Evolutionary conservation across 2,888 invertebrate species (phyloP), one percentile per base, ranked within the genome.

Genomic region (Cepaea hortensis): DNA sequence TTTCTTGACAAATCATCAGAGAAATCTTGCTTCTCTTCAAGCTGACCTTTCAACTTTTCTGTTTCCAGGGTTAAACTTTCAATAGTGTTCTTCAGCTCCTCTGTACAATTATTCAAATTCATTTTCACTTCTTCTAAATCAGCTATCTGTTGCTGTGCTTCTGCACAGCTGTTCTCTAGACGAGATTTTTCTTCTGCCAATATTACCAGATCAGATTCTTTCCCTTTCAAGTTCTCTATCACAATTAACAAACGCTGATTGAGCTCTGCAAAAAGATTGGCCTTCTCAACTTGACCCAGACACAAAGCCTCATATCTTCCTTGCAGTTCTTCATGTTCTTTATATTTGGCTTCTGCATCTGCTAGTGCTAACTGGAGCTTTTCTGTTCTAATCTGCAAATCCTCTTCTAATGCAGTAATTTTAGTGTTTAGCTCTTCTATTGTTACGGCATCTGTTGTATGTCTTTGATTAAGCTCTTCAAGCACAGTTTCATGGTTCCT

Each of bases 91-190:
- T 81, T 55, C 61, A 81, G 80, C 23, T 72, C 18, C 35, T 81
- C 65, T 15, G 77, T 50, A 46, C 85, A 70, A 84, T 73, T n/a
- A 62, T 86, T 85, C 15, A 87, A 61, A 23, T 75, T 48, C 18
- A 72, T 23, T 18, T 68, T 70, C 13, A 61, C 20, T 70, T 89
- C 87, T 81, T 88, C 75, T 72, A 87, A 48, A 15, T 81, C 86
- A 62, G 86, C 23, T 62, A 85, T 85, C 61, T 85, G 65, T 55
- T 89, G 50, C 61, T 83, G 61, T 50, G 55, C 62, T 48, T 68
- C 50, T 23, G 81, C 76, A 75, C 85, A 18, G 23, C 70, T 46
- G 0, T 48, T 48, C 35, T 65, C 35, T 13, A 81, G 62, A 62
- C 65, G 80, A 23, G 82, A 55, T 79, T 55, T 50, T 50, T 88